A percentile compares a stretch with the other conserved stretches of the same genome.
Evolutionary conservation across 2,113 vertebrate species (phyloP).

Genomic region (Hippocampus comes): DNA sequence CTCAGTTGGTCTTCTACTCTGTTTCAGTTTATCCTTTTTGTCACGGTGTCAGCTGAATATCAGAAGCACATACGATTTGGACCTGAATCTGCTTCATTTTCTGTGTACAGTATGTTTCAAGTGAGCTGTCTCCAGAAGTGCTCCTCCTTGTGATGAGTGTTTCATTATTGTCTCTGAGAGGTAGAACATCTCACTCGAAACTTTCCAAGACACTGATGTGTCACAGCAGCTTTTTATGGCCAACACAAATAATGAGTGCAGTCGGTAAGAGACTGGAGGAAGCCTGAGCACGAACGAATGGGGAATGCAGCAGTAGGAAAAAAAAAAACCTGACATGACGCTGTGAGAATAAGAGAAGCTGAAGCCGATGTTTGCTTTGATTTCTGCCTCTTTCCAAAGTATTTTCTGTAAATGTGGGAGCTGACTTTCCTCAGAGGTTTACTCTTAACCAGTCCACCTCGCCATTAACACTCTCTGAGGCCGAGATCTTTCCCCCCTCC

Average conservation of each 20-base stretch:
- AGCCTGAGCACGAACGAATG: constrained; percentile 21
- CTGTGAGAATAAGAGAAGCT: constrained; percentile 26
- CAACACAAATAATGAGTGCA: constrained; percentile 39
- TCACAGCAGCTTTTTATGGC: constrained; percentile 44
- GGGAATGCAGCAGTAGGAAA: constrained; percentile 21
- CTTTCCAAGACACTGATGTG: constrained; percentile 51
- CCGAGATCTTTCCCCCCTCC: constrained; percentile 59
- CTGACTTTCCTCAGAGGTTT: constrained; percentile 45
- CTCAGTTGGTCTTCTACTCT: constrained; percentile 23
- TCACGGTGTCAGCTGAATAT: constrained; percentile 37
- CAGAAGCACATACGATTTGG: constrained; percentile 34
- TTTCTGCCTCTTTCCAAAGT: constrained; percentile 32
- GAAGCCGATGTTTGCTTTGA: constrained; percentile 41
- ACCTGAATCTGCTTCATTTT: constrained; percentile 29
- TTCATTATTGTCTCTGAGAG: constrained; percentile 60
- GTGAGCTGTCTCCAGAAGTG: constrained; percentile 50
- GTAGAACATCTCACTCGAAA: constrained; percentile 27
- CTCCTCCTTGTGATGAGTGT: constrained; percentile 62
- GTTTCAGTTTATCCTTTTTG: constrained; percentile 26
- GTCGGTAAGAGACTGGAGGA: constrained; percentile 26
- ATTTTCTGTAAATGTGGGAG: constrained; percentile 55
- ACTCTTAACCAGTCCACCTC: constrained; percentile 46
- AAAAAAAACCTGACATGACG: constrained; percentile 30
- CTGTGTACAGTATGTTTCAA: constrained; percentile 47
- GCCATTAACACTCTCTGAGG: constrained; percentile 61